phyloP scores from a whole-genome alignment of 2,888 invertebrate species.

The Augochlorella aurata region DNA sequence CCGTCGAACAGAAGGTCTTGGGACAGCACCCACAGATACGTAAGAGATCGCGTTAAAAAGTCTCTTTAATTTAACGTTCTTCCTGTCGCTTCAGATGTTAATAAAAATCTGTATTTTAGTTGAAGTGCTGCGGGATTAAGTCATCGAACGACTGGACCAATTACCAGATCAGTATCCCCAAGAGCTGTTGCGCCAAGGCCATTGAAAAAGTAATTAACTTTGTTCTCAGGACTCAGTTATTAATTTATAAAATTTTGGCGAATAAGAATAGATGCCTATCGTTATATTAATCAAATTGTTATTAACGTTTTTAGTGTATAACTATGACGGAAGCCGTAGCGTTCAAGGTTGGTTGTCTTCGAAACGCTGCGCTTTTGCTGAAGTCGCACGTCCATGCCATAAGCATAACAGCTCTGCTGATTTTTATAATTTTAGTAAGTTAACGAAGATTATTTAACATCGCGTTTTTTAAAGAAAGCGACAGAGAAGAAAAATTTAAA shows the following conservation, averaged over 20 bases:
- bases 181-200: constrained; percentile 70
- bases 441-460: background rate
- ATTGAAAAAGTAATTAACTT: constrained; percentile 65
- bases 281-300: background rate
- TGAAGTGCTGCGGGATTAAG: constrained; percentile 72
- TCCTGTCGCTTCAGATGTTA: background rate
- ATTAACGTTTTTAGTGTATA: constrained; percentile 62
- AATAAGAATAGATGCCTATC: background rate
- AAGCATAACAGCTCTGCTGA: constrained; percentile 62
- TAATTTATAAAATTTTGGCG: background rate
- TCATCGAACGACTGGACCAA: constrained; percentile 71
- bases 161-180: constrained; percentile 67
- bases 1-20: constrained; percentile 70
- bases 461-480: no score
- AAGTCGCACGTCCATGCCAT: constrained; percentile 71
- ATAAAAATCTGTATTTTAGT: constrained; percentile 52
- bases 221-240: no score
- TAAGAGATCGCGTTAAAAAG: constrained; percentile 41
- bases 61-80: background rate
- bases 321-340: constrained; percentile 66
- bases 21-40: constrained; percentile 75
- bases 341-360: constrained; percentile 72
- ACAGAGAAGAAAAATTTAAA: no score
- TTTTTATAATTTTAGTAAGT: constrained; percentile 68
- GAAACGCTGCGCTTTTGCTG: constrained; percentile 64